Conservation (phyloP, 2,888 invertebrate genomes). For the Diarsia dahlii region DNA sequence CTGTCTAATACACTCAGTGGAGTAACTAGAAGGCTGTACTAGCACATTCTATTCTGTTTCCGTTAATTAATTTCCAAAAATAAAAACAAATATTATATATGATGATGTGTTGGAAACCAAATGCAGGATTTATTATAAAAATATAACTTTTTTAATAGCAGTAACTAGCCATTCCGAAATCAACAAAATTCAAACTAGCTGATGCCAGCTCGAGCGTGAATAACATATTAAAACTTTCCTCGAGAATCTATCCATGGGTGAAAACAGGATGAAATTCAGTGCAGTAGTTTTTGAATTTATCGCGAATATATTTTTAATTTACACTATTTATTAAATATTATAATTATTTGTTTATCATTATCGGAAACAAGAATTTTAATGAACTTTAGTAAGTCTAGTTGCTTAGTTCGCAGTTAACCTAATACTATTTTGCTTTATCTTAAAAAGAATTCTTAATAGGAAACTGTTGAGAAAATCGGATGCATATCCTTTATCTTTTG, state of each 20-base stretch:
- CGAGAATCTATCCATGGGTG: no score
- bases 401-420: constrained; percentile 21
- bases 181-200: background rate
- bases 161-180: background rate
- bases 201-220: no score
- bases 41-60: background rate
- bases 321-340: no score
- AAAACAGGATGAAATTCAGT: no score
- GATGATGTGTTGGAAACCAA: no score
- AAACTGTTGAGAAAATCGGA: constrained; percentile 15
- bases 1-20: constrained; percentile 46
- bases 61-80: background rate
- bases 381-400: background rate
- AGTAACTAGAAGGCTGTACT: constrained; percentile 25
- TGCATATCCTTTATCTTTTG: constrained; percentile 10
- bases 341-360: background rate
- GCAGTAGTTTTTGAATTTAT: no score
- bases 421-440: constrained; percentile 26
- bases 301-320: no score
- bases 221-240: no score
- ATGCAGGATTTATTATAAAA: no score
- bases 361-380: background rate
- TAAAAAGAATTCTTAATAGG: constrained; percentile 30
- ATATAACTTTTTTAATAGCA: background rate
- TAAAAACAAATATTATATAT: no score